Conservation (phyloP, 37 sponge, comb jelly and placozoan genomes). For the Axinella damicornis region DNA sequence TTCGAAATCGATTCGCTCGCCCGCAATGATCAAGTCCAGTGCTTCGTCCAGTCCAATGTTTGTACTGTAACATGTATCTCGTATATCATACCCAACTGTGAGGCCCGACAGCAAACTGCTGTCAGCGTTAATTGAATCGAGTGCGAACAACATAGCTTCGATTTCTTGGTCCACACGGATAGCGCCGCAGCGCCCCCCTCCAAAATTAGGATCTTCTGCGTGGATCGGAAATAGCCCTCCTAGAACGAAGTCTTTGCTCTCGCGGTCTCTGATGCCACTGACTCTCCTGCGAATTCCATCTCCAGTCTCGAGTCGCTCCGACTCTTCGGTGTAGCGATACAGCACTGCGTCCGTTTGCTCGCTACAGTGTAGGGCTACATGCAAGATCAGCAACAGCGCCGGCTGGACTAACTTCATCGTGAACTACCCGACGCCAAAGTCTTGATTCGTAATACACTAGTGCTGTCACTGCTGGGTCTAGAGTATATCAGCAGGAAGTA, state of each 20-base stretch:
- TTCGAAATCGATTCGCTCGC: slow-evolving; percentile 10
- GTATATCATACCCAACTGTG: slow-evolving; percentile 75
- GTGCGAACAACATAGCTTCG: slow-evolving; percentile 84
- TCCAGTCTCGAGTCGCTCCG: too few relatives aligned
- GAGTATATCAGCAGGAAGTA: too few relatives aligned
- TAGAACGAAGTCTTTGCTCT: slow-evolving; percentile 45
- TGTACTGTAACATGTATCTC: slow-evolving; percentile 79
- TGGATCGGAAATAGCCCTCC: slow-evolving; percentile 85
- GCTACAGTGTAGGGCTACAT: too few relatives aligned
- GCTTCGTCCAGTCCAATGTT: slow-evolving; percentile 68
- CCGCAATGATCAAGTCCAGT: slow-evolving; percentile 52
- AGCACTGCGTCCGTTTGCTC: too few relatives aligned
- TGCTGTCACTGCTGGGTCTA: too few relatives aligned
- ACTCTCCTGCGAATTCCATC: too few relatives aligned
- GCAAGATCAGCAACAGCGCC: too few relatives aligned
- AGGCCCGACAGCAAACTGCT: slow-evolving; percentile 44
- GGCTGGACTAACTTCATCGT: too few relatives aligned
- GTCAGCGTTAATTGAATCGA: slow-evolving; percentile 67
- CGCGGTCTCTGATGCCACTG: too few relatives aligned
- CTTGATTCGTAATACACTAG: too few relatives aligned
- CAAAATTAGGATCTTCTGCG: neutral
- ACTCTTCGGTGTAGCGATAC: too few relatives aligned
- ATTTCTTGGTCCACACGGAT: slow-evolving; percentile 14
- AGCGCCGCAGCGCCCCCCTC: neutral
- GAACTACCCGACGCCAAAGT: too few relatives aligned